Conservation (phyloP, 2,888 invertebrate genomes). For the Heterodera filipjevi region DNA sequence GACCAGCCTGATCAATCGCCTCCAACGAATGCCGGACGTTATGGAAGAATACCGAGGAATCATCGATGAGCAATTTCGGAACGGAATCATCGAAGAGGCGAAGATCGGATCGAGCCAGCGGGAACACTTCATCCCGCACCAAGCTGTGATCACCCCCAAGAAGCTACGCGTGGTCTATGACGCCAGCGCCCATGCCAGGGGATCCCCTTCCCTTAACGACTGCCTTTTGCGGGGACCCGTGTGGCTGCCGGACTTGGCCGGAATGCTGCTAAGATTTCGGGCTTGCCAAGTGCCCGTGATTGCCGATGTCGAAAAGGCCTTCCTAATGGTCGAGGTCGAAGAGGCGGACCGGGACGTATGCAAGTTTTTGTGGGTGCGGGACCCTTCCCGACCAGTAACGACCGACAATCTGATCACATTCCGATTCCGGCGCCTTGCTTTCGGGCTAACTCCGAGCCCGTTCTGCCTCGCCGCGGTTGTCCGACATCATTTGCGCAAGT, state of each 20-base stretch:
- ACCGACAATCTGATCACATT: constrained; percentile 32
- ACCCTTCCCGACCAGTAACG: not conserved
- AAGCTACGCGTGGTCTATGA: constrained; percentile 51
- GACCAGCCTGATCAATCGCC: not conserved
- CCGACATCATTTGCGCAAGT: too few relatives aligned
- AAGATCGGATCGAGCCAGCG: not conserved
- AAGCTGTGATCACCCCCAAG: constrained; percentile 33
- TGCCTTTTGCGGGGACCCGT: constrained; percentile 39
- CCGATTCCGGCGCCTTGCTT: too few relatives aligned
- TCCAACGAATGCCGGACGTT: not conserved
- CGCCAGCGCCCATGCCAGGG: constrained; percentile 35
- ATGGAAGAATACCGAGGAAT: constrained; percentile 1
- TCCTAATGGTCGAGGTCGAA: too few relatives aligned
- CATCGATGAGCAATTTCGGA: constrained; percentile 11
- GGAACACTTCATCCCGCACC: constrained; percentile 20
- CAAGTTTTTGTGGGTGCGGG: constrained; percentile 40
- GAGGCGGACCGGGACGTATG: constrained; percentile 52
- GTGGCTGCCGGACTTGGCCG: constrained; percentile 33
- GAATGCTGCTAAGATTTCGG: too few relatives aligned
- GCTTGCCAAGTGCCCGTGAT: too few relatives aligned
- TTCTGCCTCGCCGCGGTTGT: too few relatives aligned
- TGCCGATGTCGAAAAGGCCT: too few relatives aligned
- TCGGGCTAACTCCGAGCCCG: too few relatives aligned
- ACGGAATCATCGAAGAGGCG: constrained; percentile 38
- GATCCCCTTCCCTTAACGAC: constrained; percentile 34